Evolutionary conservation across 2,113 vertebrate genomes (phyloP).

Genomic region (Rhodinocichla rosea): DNA sequence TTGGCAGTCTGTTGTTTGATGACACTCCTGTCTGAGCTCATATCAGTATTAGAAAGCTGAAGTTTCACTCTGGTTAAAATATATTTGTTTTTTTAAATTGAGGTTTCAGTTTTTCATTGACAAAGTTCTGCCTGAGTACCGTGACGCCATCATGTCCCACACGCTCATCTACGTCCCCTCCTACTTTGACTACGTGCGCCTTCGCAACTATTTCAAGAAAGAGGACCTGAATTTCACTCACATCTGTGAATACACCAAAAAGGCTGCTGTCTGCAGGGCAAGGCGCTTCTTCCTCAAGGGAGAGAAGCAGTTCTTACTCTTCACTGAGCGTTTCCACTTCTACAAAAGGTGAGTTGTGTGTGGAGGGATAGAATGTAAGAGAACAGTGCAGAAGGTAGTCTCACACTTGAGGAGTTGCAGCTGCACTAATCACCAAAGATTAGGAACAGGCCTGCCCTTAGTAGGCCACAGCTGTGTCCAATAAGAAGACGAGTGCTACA

Average conservation of each 20-base stretch:
- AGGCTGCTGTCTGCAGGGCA: conserved; percentile 81
- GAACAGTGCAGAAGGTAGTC: no score
- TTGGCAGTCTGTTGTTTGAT: not conserved
- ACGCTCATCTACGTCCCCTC: conserved; percentile 91
- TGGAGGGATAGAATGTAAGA: not conserved
- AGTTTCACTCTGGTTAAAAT: not conserved
- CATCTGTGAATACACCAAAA: conserved; percentile 89
- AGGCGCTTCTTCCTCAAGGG: conserved; percentile 88
- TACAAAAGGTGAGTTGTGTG: conserved; percentile 86
- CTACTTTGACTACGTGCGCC: conserved; percentile 93
- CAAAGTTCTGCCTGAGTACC: conserved; percentile 92
- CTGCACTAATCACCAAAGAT: no score
- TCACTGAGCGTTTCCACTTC: conserved; percentile 97
- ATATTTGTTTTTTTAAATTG: not conserved
- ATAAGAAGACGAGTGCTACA: no score
- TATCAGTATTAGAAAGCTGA: not conserved
- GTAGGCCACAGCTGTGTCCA: no score
- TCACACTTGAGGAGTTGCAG: no score
- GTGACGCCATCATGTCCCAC: conserved; percentile 94
- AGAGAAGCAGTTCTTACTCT: conserved; percentile 87
- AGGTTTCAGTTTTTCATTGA: conserved; percentile 92
- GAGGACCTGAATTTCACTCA: conserved; percentile 85
- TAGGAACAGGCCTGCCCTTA: no score
- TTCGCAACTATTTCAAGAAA: conserved; percentile 93
- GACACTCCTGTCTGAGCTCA: not conserved